Evolutionary conservation across 1,140 invertebrate genomes (phyloP), one percentile per base, ranked within the genome.

Genomic region (Adoxophyes honmai): DNA sequence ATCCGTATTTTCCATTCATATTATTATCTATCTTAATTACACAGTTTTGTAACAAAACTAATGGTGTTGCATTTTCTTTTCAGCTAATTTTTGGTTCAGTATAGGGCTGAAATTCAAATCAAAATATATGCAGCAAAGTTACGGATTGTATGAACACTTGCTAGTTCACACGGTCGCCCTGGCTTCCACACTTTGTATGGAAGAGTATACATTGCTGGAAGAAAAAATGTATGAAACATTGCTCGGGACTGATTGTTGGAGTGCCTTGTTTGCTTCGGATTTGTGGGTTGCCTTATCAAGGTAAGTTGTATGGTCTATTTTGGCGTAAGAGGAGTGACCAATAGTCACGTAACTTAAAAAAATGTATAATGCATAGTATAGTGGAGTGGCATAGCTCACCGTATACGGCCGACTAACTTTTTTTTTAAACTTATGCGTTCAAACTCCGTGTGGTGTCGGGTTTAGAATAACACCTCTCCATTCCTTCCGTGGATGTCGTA

Each of bases 41-140:
- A n/a, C n/a, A n/a, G n/a, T n/a, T 28, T 28, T 28, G 21, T 28
- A 28, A 28, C 6, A 28, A n/a, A n/a, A n/a, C n/a, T n/a, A n/a
- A n/a, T n/a, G n/a, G n/a, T n/a, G n/a, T n/a, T n/a, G n/a, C n/a
- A 33, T 35, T 52, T 10, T 9, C 38, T 18, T 73, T 72, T 13
- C 52, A 86, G 82, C 73, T 60, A 70, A 81, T 42, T 52, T 68
- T 4, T 79, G 75, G 66, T 78, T 81, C 55, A 81, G 75, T 36
- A 62, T 74, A 9, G 71, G 61, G 4, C 33, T 75, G 16, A 66
- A 66, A 56, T 69, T 69, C 60, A 34, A 67, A 52, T 52, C 53
- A 34, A 39, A 51, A n/a, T 52, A 35, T 9, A 11, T 13, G 11
- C 28, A 14, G 1, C 14, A 51, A n/a, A 57, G 57, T 28, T 55